phyloP scores from a whole-genome alignment of 2,797 vertebrate genomes.

The Enteromius paludinosus region DNA sequence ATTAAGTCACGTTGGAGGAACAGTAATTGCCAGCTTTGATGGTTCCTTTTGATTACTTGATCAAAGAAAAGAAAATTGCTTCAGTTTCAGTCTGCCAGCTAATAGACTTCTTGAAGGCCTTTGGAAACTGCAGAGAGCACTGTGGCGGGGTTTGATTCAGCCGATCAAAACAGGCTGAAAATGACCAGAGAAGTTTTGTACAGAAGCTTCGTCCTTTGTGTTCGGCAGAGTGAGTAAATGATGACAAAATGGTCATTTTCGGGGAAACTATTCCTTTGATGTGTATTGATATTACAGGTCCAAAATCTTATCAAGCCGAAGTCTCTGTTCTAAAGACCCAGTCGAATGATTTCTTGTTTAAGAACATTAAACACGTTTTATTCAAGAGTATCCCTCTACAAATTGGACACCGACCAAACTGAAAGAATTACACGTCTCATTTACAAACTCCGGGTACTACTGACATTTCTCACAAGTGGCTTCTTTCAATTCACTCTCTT shows the following conservation, averaged over 20 bases:
- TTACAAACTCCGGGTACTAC: background rate
- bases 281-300: background rate
- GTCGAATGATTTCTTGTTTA: background rate
- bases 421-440: constrained; percentile 15
- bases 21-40: constrained; percentile 54
- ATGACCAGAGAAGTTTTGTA: constrained; percentile 16
- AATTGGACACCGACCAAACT: constrained; percentile 13
- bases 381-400: background rate
- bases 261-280: background rate
- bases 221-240: too few species aligned
- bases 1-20: constrained; percentile 52
- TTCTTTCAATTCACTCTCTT: constrained; percentile 15
- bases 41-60: constrained; percentile 39
- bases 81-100: constrained; percentile 21
- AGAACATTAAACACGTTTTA: background rate
- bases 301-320: background rate
- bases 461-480: constrained; percentile 12
- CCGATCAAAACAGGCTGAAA: constrained; percentile 15
- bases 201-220: too few species aligned
- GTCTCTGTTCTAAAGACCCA: background rate
- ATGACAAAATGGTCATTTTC: too few species aligned
- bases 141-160: background rate
- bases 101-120: constrained; percentile 33
- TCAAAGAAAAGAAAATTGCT: constrained; percentile 42
- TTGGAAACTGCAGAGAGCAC: constrained; percentile 17